These are phyloP conservation scores for Megastigmus dorsalis DNA, from an alignment of 2,888 invertebrate species.

Conservation along the genomic window DNA sequence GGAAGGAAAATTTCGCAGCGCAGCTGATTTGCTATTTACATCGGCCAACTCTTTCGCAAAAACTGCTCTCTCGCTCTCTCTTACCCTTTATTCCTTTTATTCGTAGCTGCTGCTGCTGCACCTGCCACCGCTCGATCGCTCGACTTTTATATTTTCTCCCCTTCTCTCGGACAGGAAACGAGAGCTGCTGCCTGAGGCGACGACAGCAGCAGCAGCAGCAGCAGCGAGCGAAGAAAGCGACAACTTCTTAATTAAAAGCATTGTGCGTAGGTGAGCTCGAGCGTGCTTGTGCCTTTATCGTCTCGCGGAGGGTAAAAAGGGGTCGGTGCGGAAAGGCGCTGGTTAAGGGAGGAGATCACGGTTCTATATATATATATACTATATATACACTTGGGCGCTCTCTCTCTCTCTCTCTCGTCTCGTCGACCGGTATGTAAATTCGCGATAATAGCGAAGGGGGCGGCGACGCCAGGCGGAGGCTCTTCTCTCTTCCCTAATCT, in stretches of 20 bases:
- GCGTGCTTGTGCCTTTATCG: slow-evolving; percentile 28
- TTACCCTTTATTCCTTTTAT: background rate
- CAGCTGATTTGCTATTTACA: slow-evolving; percentile 33
- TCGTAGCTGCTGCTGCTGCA: background rate
- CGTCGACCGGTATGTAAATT: slow-evolving; percentile 69
- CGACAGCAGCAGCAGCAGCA: too few relatives aligned
- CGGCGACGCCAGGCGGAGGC: slow-evolving; percentile 54
- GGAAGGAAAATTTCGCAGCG: too few relatives aligned
- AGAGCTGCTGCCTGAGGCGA: slow-evolving; percentile 53
- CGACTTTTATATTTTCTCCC: background rate
- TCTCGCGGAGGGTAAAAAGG: slow-evolving; percentile 21
- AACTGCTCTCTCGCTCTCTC: too few relatives aligned
- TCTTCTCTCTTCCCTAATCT: slow-evolving; percentile 57
- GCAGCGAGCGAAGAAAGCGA: too few relatives aligned
- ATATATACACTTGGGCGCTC: too few relatives aligned
- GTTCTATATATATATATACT: too few relatives aligned
- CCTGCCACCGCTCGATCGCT: background rate
- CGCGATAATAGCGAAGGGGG: slow-evolving; percentile 71
- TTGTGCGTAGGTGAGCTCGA: slow-evolving; percentile 68
- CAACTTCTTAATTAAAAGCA: slow-evolving; percentile 72
- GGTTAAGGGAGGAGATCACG: slow-evolving; percentile 30
- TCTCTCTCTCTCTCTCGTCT: slow-evolving; percentile 8
- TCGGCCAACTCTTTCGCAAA: too few relatives aligned
- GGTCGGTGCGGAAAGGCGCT: slow-evolving; percentile 46
- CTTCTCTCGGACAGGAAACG: background rate